Base-by-base conservation (phyloP, 2,888 invertebrate species). In the Neoascia interrupta region DNA sequence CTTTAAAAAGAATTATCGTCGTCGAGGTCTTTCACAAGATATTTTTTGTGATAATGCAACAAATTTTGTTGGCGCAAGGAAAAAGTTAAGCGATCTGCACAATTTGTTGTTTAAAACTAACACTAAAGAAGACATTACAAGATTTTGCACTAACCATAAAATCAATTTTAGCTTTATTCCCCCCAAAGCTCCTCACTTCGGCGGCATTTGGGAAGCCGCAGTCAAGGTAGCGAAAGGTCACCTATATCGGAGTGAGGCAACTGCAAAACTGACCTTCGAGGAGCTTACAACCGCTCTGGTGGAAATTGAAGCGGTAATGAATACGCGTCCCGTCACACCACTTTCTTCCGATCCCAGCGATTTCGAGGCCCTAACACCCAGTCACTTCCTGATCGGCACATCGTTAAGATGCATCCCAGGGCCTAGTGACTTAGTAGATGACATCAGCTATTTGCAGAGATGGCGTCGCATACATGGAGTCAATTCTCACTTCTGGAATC, bases 321-420 rank as follows among this genome's bases (percentile, higher is more conserved):
- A 6, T 73, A 56, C 5, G 61, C 37, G 53, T 5, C 54, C 54
- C 1, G 70, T 70, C 11, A 18, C 64, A 16, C 41, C 69, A 0
- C n/a, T 51, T 5, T 63, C 58, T 5, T 31, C 37, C n/a, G 76
- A 58, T n/a, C 66, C 72, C 1, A 70, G 47, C 31, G 66, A 79
- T 16, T 41, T 26, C 4, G 58, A 72, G 26, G 60, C 70, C 0
- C 56, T 66, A 5, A 70, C 66, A 10, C 70, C 70, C 1, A 64
- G 37, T 0, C 70, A 76, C 11, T 47, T 64, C 0, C 15, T 72
- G 13, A 60, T 66, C 31, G 66, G 60, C 3, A 26, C 8, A 0
- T 54, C 68, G 3, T 11, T 80, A 6, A 75, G n/a, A n/a, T n/a
- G n/a, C n/a, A n/a, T n/a, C n/a, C n/a, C n/a, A n/a, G n/a, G n/a